Conservation (phyloP, 2,113 vertebrate genomes). For the Solenodon paradoxus region DNA sequence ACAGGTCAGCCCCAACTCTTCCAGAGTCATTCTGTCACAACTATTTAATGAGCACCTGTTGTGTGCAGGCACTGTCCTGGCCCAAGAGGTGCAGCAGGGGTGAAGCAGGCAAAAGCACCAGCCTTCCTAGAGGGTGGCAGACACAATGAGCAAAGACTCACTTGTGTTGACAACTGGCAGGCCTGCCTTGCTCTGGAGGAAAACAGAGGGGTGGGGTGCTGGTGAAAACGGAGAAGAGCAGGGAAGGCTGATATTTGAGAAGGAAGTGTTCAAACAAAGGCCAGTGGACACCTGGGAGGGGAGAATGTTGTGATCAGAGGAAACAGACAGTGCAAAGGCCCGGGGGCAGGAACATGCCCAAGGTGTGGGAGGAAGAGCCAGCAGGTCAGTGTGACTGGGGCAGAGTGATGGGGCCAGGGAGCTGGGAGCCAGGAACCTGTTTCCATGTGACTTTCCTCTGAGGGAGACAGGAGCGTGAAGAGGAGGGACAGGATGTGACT, state of each 20-base stretch:
- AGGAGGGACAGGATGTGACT: neutral
- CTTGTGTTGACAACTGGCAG: neutral
- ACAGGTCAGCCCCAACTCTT: neutral
- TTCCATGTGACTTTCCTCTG: neutral
- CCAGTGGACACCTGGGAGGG: neutral
- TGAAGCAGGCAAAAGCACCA: too few relatives aligned
- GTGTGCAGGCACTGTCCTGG: neutral
- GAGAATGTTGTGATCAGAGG: neutral
- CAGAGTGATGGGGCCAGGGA: neutral
- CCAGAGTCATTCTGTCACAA: neutral
- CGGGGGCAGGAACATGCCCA: neutral
- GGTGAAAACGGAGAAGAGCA: neutral
- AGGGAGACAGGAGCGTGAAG: neutral
- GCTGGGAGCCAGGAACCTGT: neutral
- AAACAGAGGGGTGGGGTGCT: neutral
- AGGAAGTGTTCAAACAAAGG: neutral
- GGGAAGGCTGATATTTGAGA: neutral
- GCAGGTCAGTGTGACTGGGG: neutral
- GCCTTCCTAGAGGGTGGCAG: rapidly evolving
- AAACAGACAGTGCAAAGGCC: neutral
- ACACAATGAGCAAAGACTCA: neutral
- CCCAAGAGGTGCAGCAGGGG: neutral
- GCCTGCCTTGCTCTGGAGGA: too few relatives aligned
- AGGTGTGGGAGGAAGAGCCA: neutral
- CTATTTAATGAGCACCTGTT: neutral